Percentiles rank a stretch among this genome's conserved stretches.
phyloP scores from a whole-genome alignment of 92 coral and sea anemone genomes.

The Zoanthus solanderi region DNA sequence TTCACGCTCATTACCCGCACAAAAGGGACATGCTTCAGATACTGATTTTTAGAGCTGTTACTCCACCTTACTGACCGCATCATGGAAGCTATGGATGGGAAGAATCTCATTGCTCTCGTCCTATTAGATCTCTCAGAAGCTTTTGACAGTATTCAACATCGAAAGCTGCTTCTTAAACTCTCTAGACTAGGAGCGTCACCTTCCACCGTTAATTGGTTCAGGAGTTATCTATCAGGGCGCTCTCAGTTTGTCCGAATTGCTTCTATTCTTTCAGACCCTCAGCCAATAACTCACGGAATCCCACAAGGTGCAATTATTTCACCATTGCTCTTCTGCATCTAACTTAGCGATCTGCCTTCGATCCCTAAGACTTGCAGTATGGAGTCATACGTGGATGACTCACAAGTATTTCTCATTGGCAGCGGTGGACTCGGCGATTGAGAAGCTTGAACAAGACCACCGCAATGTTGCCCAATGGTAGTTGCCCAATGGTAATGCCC shows the following conservation, averaged over 20 bases:
- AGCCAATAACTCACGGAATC: neutral
- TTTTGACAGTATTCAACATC: slow-evolving; percentile 37
- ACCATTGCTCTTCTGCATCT: too few relatives aligned
- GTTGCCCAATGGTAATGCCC: slow-evolving; percentile 42
- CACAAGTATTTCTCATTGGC: neutral
- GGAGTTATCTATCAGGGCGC: slow-evolving; percentile 33
- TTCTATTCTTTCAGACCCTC: slow-evolving; percentile 20
- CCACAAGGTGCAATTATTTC: neutral
- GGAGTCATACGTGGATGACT: too few relatives aligned
- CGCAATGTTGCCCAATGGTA: neutral
- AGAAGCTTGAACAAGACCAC: slow-evolving; percentile 36
- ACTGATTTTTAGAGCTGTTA: too few relatives aligned
- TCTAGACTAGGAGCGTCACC: slow-evolving; percentile 34
- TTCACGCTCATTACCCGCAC: too few relatives aligned
- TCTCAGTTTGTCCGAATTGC: slow-evolving; percentile 38
- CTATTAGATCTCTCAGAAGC: slow-evolving; percentile 24
- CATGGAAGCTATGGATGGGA: slow-evolving; percentile 38
- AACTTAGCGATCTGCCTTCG: too few relatives aligned
- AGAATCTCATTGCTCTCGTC: slow-evolving; percentile 25
- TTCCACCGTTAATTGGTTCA: slow-evolving; percentile 37
- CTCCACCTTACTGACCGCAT: slow-evolving; percentile 2
- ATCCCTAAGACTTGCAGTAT: too few relatives aligned
- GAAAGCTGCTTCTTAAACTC: slow-evolving; percentile 29
- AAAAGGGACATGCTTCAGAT: too few relatives aligned
- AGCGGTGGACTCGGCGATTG: slow-evolving; percentile 14